Conservation (phyloP, 2,888 invertebrate species). For the Pasiphila rectangulata region DNA sequence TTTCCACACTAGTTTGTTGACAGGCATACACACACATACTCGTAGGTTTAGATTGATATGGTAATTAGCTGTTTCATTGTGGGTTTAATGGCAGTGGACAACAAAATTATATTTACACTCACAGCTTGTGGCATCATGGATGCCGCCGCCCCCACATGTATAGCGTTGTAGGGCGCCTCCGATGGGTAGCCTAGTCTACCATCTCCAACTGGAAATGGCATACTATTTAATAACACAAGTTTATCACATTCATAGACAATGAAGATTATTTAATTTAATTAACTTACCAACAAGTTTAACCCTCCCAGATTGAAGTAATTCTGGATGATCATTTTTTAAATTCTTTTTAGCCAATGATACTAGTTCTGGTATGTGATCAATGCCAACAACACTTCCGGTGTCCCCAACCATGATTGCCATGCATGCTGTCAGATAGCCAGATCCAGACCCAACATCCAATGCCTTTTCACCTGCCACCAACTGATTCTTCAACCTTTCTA, state of each 20-base stretch:
- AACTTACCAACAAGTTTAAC: conserved; percentile 85
- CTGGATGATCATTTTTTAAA: conserved; percentile 86
- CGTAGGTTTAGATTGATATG: no score
- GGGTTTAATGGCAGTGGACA: no score
- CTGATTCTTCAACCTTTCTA: conserved; percentile 91
- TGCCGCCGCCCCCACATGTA: conserved; percentile 96
- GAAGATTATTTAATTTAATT: not conserved
- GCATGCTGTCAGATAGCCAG: conserved; percentile 95
- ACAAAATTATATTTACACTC: no score
- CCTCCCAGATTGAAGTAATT: conserved; percentile 84
- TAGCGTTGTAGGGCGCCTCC: conserved; percentile 93
- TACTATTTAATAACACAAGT: no score
- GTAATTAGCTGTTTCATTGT: no score
- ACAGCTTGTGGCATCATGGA: conserved; percentile 87
- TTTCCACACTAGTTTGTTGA: no score
- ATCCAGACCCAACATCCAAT: conserved; percentile 96
- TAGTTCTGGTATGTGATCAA: conserved; percentile 94
- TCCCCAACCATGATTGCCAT: conserved; percentile 92
- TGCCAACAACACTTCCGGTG: conserved; percentile 86
- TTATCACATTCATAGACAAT: no score
- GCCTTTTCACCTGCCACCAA: conserved; percentile 88
- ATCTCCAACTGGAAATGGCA: conserved; percentile 89
- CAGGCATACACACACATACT: no score
- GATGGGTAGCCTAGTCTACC: conserved; percentile 89
- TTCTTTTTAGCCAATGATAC: conserved; percentile 88